Evolutionary conservation across 1,140 invertebrate species (phyloP).

Genomic region (Lysiphlebus fabarum): DNA sequence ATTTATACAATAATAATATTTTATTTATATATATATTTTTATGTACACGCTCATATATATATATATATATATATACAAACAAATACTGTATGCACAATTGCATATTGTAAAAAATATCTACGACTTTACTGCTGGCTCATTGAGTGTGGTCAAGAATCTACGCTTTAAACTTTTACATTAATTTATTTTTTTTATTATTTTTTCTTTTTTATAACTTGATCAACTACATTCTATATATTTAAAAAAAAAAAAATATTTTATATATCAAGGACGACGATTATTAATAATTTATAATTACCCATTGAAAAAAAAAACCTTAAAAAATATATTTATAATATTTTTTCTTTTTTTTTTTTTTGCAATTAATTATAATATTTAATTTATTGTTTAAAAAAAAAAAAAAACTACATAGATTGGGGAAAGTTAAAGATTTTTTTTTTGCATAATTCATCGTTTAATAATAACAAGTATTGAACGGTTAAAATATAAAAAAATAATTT

Average conservation of each 20-base stretch:
- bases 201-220: too few relatives aligned
- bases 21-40: too few relatives aligned
- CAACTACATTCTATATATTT: too few relatives aligned
- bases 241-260: too few relatives aligned
- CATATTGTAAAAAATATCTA: not conserved
- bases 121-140: conserved; percentile 21
- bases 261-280: too few relatives aligned
- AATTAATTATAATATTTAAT: not conserved
- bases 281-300: too few relatives aligned
- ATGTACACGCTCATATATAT: too few relatives aligned
- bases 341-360: conserved; percentile 8
- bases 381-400: not conserved
- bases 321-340: too few relatives aligned
- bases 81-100: not conserved
- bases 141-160: conserved; percentile 36
- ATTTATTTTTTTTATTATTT: too few relatives aligned
- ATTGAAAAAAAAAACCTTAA: too few relatives aligned
- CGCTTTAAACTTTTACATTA: conserved; percentile 26
- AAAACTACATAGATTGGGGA: not conserved
- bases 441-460: not conserved
- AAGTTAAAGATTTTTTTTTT: not conserved
- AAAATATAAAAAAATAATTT: not conserved
- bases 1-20: too few relatives aligned
- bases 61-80: too few relatives aligned
- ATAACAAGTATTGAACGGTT: not conserved